Base-by-base conservation (phyloP, 2,797 vertebrate genomes). In the Columba guinea region DNA sequence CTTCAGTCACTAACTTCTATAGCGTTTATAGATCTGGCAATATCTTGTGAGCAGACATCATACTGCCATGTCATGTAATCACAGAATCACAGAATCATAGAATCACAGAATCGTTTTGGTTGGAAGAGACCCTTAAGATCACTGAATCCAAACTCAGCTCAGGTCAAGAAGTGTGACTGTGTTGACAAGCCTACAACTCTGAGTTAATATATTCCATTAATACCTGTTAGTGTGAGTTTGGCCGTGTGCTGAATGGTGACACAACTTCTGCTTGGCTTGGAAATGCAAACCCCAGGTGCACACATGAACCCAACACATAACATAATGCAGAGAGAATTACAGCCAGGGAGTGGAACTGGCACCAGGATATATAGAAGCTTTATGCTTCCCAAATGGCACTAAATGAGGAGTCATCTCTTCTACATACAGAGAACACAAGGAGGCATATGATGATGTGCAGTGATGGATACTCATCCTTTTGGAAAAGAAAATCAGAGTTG, bases 391-490 rank as follows among this genome's bases (percentile, higher is more conserved):
- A 91, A 85, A 49, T 34, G 20, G 5, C 48, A 78, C 11, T 37
- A 68, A 85, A 94, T 28, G 16, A 84, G 12, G 11, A 46, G 11
- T 37, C 10, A 24, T 73, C 35, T 83, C n/a, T 92, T 53, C 21
- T 26, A 37, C 5, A 3, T 5, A 30, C 9, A 53, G 53, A 80
- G 32, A 74, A 56, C 26, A 77, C 13, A 11, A 49, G 17, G 44
- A 94, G 28, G 34, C 15, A 85, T 23, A 35, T 0, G 0, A 9
- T 51, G 74, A 51, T 46, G 35, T 0, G 0, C 10, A 49, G 20
- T 10, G 8, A 53, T 34, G 20, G 13, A 30, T 83, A 75, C 37
- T 69, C 48, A 63, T 37, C 32, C 24, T 11, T 75, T 81, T 62
- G 32, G 71, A 83, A 80, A 64, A 49, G 7, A 81, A 10, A 71